Conservation (phyloP, 2,797 vertebrate genomes). For the Ispidina picta region DNA sequence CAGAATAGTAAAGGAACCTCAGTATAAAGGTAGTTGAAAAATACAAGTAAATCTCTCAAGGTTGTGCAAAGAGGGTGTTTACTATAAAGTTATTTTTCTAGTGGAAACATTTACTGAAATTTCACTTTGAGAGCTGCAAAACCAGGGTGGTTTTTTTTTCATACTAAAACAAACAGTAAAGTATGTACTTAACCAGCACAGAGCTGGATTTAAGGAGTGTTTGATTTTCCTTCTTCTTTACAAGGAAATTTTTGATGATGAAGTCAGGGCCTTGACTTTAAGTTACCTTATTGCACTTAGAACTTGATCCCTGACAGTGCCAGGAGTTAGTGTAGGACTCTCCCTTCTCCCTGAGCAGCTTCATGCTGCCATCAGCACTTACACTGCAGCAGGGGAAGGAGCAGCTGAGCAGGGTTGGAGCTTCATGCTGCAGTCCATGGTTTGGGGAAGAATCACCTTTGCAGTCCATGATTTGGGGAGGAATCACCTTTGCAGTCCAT, state of each 20-base stretch:
- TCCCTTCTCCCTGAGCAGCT: neutral
- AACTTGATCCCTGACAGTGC: rapidly evolving
- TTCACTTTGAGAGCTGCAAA: neutral
- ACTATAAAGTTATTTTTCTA: neutral
- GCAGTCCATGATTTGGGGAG: too few relatives aligned
- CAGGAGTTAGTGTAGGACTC: rapidly evolving
- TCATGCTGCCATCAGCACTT: rapidly evolving
- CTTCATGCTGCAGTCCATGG: rapidly evolving
- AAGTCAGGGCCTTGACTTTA: neutral
- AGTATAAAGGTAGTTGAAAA: neutral
- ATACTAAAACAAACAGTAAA: neutral
- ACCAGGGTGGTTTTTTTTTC: neutral
- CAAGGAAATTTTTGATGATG: neutral
- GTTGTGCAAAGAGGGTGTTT: neutral
- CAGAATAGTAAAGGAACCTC: neutral
- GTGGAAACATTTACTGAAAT: neutral
- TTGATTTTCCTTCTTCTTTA: neutral
- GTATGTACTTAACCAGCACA: rapidly evolving
- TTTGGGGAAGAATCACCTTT: neutral
- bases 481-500: neutral
- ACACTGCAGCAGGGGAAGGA: neutral
- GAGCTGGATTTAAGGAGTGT: neutral
- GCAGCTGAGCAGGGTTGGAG: rapidly evolving
- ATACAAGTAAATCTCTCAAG: neutral
- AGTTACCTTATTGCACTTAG: neutral